Evolutionary conservation across 2,113 vertebrate species (phyloP).

Genomic region (Malaclemys terrapin): DNA sequence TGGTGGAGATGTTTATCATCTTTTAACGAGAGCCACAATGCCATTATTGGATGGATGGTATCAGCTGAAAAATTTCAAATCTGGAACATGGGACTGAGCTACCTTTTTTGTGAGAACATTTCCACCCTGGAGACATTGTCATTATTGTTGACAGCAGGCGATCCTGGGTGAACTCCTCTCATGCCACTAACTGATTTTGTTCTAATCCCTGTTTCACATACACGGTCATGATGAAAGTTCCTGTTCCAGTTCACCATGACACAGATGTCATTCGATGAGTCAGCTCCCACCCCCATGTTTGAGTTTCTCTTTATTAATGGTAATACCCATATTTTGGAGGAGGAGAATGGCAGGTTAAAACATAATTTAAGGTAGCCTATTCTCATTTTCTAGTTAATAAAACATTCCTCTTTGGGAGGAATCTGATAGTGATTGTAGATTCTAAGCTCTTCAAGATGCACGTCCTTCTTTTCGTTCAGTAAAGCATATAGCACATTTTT

Average conservation of each 20-base stretch:
- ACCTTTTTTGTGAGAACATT: slow-evolving; percentile 70
- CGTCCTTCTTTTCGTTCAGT: slow-evolving; percentile 11
- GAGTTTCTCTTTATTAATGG: slow-evolving; percentile 20
- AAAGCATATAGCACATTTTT: neutral
- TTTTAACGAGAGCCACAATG: neutral
- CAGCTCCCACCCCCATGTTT: slow-evolving; percentile 45
- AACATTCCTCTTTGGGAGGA: slow-evolving; percentile 15
- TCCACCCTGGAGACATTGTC: neutral
- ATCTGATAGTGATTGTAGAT: neutral
- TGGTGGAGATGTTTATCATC: neutral
- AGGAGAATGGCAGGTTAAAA: slow-evolving; percentile 16
- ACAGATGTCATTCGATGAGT: slow-evolving; percentile 29
- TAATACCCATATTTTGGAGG: neutral
- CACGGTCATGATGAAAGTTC: slow-evolving; percentile 57
- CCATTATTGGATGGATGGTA: slow-evolving; percentile 60
- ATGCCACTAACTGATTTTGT: neutral
- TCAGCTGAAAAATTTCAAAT: slow-evolving; percentile 71
- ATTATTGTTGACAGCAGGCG: neutral
- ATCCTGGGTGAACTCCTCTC: neutral
- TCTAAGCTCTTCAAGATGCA: neutral
- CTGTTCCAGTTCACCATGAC: slow-evolving; percentile 36
- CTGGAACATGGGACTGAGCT: slow-evolving; percentile 74
- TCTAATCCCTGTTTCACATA: slow-evolving; percentile 51
- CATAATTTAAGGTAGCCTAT: slow-evolving; percentile 10
- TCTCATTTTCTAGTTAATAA: slow-evolving; percentile 5